These are phyloP conservation scores for Leptogaster cylindrica DNA, from an alignment of 2,888 invertebrate genomes.

Conservation along the genomic window DNA sequence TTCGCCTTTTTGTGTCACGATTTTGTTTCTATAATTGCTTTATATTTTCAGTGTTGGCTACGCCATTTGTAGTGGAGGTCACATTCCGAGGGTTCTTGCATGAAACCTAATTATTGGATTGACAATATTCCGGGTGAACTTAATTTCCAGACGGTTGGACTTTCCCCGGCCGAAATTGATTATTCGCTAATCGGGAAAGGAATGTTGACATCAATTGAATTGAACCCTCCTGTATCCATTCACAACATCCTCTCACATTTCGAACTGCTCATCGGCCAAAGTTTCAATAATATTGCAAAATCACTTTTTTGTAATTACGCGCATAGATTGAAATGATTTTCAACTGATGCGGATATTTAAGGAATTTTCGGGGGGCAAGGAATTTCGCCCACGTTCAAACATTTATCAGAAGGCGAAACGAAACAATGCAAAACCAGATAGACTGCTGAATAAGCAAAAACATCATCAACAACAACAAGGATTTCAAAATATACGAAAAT, in stretches of 20 bases:
- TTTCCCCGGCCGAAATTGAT: slow-evolving; percentile 17
- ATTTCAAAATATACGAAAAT: too few species aligned
- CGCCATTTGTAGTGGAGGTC: not conserved
- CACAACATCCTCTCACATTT: too few species aligned
- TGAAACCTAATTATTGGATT: slow-evolving; percentile 21
- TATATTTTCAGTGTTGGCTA: not conserved
- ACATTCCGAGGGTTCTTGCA: slow-evolving; percentile 6
- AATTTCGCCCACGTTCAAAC: too few species aligned
- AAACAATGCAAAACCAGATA: not conserved
- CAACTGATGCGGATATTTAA: not conserved
- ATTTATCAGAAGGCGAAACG: not conserved
- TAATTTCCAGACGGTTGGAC: slow-evolving; percentile 13
- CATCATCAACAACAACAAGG: too few species aligned
- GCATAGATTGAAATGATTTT: slow-evolving; percentile 7
- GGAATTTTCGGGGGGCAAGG: too few species aligned
- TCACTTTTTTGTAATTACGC: slow-evolving; percentile 17
- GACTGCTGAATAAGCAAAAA: too few species aligned
- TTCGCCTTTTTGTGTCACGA: not conserved
- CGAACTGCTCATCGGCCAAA: too few species aligned
- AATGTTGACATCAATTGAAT: slow-evolving; percentile 14
- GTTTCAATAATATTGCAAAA: slow-evolving; percentile 18
- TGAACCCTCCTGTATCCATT: too few species aligned
- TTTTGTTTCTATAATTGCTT: slow-evolving; percentile 28
- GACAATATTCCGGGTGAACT: slow-evolving; percentile 4
- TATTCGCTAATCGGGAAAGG: slow-evolving; percentile 9